Evolutionary conservation across 1,140 invertebrate genomes (phyloP).

Genomic region (Fopius arisanus): DNA sequence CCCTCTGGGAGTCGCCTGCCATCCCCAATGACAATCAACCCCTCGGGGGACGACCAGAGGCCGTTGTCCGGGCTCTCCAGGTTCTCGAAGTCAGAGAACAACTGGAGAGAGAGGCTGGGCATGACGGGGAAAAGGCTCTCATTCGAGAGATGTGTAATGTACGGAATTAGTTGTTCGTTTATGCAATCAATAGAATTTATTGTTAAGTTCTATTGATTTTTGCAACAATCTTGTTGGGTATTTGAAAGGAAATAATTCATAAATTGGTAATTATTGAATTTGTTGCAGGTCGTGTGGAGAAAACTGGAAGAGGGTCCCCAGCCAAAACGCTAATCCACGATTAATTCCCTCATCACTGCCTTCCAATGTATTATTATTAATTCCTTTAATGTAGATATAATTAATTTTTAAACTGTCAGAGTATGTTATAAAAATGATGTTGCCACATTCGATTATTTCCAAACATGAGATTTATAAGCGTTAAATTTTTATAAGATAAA

Average conservation of each 20-base stretch:
- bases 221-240: no score
- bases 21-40: conserved; percentile 61
- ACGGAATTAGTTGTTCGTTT: conserved; percentile 54
- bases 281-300: conserved; percentile 73
- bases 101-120: conserved; percentile 82
- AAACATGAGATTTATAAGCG: not conserved
- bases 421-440: conserved; percentile 32
- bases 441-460: conserved; percentile 15
- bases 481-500: conserved; percentile 12
- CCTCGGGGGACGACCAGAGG: conserved; percentile 75
- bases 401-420: conserved; percentile 16
- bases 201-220: no score
- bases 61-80: conserved; percentile 88
- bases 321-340: conserved; percentile 62
- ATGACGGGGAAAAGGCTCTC: conserved; percentile 90
- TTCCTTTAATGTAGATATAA: not conserved
- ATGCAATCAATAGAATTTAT: no score
- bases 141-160: conserved; percentile 97
- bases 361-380: not conserved
- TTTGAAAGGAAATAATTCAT: conserved; percentile 8
- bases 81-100: conserved; percentile 90
- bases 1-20: conserved; percentile 57
- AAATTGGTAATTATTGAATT: conserved; percentile 6
- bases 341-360: not conserved
- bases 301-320: conserved; percentile 73